These are phyloP conservation scores for Poeciliopsis presidionis DNA, from an alignment of 2,797 vertebrate genomes.

Conservation along the genomic window DNA sequence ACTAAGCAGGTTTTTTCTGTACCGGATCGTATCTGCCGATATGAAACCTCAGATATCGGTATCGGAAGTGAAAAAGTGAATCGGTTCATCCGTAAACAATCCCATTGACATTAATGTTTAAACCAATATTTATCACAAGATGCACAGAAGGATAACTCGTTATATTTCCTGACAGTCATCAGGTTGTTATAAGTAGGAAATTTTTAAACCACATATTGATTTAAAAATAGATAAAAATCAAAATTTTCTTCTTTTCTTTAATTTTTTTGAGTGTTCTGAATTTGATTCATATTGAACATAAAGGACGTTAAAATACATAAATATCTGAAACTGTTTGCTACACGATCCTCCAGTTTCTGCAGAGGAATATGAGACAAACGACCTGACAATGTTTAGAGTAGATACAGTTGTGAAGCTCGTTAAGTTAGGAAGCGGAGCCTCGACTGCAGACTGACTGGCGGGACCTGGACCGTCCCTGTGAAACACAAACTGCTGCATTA, in stretches of 20 bases:
- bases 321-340: too few relatives aligned
- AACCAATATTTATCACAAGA: background rate
- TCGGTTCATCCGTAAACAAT: background rate
- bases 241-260: too few relatives aligned
- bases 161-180: background rate
- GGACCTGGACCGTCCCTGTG: slow-evolving; percentile 61
- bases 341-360: too few relatives aligned
- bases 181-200: background rate
- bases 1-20: too few relatives aligned
- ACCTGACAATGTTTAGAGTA: background rate
- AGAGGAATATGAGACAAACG: background rate
- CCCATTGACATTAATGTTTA: background rate
- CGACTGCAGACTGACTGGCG: slow-evolving; percentile 49
- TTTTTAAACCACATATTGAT: too few relatives aligned
- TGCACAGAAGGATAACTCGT: background rate
- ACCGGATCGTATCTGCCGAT: too few relatives aligned
- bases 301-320: too few relatives aligned
- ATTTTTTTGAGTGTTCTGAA: too few relatives aligned
- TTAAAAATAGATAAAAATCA: too few relatives aligned
- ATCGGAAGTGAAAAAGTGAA: too few relatives aligned
- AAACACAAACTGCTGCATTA: slow-evolving; percentile 69
- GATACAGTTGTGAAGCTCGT: slow-evolving; percentile 24
- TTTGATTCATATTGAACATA: too few relatives aligned
- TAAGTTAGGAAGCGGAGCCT: slow-evolving; percentile 29
- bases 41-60: too few relatives aligned